phyloP scores from a whole-genome alignment of 2,113 vertebrate species.

The Chaetodon trifascialis region DNA sequence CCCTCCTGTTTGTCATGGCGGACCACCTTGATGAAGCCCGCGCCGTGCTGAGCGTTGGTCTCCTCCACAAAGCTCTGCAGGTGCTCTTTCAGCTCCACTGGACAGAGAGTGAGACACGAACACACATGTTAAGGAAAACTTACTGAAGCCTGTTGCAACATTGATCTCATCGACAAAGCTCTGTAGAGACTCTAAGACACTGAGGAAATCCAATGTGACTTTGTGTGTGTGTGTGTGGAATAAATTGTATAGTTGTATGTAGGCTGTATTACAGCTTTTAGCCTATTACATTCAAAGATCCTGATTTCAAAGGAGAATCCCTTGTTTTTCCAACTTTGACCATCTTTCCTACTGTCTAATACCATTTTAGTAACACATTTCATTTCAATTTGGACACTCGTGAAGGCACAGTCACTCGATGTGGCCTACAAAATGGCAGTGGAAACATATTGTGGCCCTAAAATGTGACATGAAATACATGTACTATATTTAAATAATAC shows the following conservation, averaged over 20 bases:
- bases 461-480: too few relatives aligned
- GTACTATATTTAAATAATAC: too few relatives aligned
- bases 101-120: constrained; percentile 26
- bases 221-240: neutral
- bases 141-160: neutral
- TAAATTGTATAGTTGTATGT: neutral
- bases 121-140: constrained; percentile 16
- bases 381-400: too few relatives aligned
- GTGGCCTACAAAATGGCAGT: too few relatives aligned
- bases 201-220: neutral
- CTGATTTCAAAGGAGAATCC: neutral
- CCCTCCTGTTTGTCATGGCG: constrained; percentile 93
- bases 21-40: constrained; percentile 93
- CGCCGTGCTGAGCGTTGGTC: constrained; percentile 85
- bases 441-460: too few relatives aligned
- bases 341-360: too few relatives aligned
- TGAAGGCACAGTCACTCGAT: too few relatives aligned
- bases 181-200: neutral
- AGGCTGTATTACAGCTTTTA: neutral
- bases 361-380: too few relatives aligned
- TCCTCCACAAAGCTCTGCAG: constrained; percentile 91
- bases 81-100: constrained; percentile 94
- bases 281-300: neutral
- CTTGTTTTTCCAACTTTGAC: too few relatives aligned
- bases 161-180: constrained; percentile 30